These are phyloP conservation scores for Laupala kohalensis DNA, from an alignment of 1,140 invertebrate genomes.

Conservation along the genomic window DNA sequence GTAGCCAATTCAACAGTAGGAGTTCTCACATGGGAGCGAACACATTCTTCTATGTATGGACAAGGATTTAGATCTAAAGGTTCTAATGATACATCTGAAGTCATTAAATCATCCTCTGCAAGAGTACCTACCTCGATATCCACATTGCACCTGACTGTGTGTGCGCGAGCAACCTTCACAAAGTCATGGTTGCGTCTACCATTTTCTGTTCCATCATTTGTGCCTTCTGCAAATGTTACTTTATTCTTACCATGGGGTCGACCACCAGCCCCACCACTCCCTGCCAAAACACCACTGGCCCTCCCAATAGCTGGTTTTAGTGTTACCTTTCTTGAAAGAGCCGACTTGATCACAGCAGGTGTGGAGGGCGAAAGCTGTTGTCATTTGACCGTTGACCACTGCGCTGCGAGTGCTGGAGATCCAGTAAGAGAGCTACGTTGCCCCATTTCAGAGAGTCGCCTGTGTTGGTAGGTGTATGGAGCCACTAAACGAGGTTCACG, in stretches of 20 bases:
- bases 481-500: constrained; percentile 58
- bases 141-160: background rate
- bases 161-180: background rate
- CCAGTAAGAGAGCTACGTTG: background rate
- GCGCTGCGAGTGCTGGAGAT: background rate
- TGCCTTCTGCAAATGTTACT: background rate
- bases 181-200: background rate
- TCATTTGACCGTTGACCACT: background rate
- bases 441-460: constrained; percentile 33
- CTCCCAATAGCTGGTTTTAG: background rate
- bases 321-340: background rate
- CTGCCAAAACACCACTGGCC: background rate
- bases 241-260: background rate
- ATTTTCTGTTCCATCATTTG: background rate
- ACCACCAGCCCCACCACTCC: background rate
- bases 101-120: background rate
- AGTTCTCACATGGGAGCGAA: background rate
- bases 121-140: background rate
- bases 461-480: constrained; percentile 58
- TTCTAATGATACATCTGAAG: background rate
- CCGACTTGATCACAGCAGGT: background rate
- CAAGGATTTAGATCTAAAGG: background rate
- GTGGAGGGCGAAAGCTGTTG: background rate
- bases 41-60: background rate
- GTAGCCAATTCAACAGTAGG: background rate